Evolutionary conservation across 2,113 vertebrate species (phyloP), one percentile per base, ranked within the genome.

Genomic region (Microcebus jonahi): DNA sequence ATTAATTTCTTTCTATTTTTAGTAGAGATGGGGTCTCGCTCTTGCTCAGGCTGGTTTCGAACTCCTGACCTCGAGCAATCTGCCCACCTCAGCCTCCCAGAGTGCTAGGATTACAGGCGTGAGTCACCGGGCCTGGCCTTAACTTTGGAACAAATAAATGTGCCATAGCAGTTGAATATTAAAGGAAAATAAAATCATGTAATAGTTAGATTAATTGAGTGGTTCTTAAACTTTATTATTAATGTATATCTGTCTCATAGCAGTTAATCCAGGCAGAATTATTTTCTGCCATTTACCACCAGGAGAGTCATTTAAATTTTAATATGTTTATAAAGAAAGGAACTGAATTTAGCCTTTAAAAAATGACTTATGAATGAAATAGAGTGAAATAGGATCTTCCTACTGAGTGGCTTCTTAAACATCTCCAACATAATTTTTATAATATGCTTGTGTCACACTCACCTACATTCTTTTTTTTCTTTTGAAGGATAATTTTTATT

Each of bases 251-350:
- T 81, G 14, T 90, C 27, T 85, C 89, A 70, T 25, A 83, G 87
- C 36, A 63, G 8, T 59, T 92, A 86, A 75, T 88, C 71, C 65
- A 89, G 70, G 36, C 25, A 76, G 71, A 84, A 55, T 88, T 65
- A 67, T 50, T 81, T 85, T 90, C 67, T 81, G 9, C 48, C 5
- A 39, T 3, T 79, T 80, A 20, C 20, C 48, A 42, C 27, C 8
- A 88, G 53, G 59, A 67, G 57, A 73, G 18, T 57, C 42, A 87
- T 85, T 95, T 76, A 84, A 42, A 73, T 31, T 67, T 96, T 84
- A 86, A 29, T 48, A n/a, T 70, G 27, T 59, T 75, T 71, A 75
- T 73, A 89, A 73, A 50, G 73, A 23, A 90, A 55, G 55, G 61
- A 59, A 1, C 36, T 79, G 55, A 25, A 29, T 63, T 65, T 23